Percentiles rank a stretch among this genome's conserved stretches.
These are phyloP conservation scores for Rhincodon typus DNA, from an alignment of 2,797 vertebrate species.

Conservation along the genomic window DNA sequence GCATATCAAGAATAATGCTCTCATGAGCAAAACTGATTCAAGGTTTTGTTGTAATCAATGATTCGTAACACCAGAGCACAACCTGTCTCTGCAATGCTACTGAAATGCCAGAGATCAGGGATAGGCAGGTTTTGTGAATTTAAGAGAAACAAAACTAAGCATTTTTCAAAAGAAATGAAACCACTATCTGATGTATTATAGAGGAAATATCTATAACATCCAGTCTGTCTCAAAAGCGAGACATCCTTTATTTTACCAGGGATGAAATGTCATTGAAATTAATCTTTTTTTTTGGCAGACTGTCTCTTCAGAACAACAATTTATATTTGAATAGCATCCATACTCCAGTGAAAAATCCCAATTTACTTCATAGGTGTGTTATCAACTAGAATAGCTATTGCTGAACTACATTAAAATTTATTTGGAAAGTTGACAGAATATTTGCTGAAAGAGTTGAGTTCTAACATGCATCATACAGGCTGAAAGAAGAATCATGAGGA, in stretches of 20 bases:
- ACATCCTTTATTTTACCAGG: background rate
- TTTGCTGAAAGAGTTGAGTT: background rate
- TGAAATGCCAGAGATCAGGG: background rate
- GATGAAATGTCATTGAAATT: background rate
- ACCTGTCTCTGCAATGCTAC: background rate
- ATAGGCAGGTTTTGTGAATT: background rate
- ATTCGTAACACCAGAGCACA: background rate
- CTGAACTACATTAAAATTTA: background rate
- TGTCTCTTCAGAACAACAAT: background rate
- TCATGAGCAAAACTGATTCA: background rate
- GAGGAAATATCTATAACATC: background rate
- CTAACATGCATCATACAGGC: background rate
- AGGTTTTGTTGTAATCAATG: background rate
- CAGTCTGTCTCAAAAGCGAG: background rate
- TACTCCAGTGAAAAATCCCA: background rate
- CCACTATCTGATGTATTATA: no score
- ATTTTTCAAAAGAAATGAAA: background rate
- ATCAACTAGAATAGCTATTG: no score
- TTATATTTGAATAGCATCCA: background rate
- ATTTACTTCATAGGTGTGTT: background rate
- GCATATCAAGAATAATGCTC: conserved; percentile 6
- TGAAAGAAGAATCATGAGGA: no score
- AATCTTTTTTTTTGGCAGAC: background rate
- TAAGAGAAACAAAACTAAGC: background rate
- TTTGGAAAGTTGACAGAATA: background rate